phyloP scores from a whole-genome alignment of 1,140 invertebrate genomes.

The Xylocopa sonorina region DNA sequence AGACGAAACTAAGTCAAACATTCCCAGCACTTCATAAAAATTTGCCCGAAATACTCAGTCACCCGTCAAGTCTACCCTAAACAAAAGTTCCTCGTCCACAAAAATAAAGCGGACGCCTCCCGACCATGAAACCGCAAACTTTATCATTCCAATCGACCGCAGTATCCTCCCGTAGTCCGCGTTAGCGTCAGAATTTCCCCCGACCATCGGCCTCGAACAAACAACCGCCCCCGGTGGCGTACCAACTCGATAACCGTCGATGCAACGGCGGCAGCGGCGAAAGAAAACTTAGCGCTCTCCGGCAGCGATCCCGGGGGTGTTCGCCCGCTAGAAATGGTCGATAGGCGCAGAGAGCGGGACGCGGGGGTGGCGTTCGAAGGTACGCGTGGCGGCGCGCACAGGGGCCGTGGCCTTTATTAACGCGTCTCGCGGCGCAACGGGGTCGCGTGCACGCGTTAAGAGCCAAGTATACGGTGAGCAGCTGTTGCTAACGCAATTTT shows the following conservation, averaged over 20 bases:
- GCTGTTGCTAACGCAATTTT: slow-evolving; percentile 74
- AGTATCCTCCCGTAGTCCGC: not conserved
- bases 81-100: too few relatives aligned
- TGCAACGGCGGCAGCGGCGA: slow-evolving; percentile 25
- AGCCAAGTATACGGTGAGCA: slow-evolving; percentile 63
- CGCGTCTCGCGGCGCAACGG: slow-evolving; percentile 67
- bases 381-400: slow-evolving; percentile 46
- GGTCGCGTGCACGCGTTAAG: slow-evolving; percentile 61
- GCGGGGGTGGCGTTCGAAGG: slow-evolving; percentile 47
- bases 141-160: slow-evolving; percentile 3
- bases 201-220: not conserved
- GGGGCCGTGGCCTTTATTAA: slow-evolving; percentile 69
- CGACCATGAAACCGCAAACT: not conserved
- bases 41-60: too few relatives aligned
- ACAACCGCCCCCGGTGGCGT: not conserved
- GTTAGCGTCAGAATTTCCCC: slow-evolving; percentile 13
- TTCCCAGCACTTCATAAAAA: too few relatives aligned
- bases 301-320: slow-evolving; percentile 44
- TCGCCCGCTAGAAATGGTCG: slow-evolving; percentile 19
- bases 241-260: slow-evolving; percentile 22
- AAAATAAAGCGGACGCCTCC: not conserved
- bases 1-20: too few relatives aligned
- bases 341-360: slow-evolving; percentile 9
- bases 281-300: slow-evolving; percentile 60
- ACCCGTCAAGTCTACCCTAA: too few relatives aligned